These are phyloP conservation scores for Gymnobelideus leadbeateri DNA, from an alignment of 2,113 vertebrate species.

Conservation along the genomic window DNA sequence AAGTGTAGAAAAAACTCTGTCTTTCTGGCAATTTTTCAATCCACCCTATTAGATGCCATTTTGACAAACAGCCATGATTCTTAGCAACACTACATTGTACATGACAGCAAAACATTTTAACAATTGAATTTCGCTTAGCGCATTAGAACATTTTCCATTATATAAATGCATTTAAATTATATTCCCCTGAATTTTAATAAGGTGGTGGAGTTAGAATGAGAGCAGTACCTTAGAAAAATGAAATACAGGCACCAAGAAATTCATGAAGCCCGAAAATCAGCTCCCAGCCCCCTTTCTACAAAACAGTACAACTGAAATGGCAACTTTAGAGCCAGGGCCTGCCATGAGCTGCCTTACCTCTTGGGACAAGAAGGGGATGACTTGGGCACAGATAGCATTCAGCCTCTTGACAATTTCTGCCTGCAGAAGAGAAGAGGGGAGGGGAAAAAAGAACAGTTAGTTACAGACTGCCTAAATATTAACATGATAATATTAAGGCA, in stretches of 20 bases:
- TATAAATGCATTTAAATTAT: slow-evolving; percentile 70
- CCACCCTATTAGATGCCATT: slow-evolving; percentile 70
- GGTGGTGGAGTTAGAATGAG: slow-evolving; percentile 57
- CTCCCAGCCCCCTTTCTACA: slow-evolving; percentile 48
- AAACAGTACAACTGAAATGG: slow-evolving; percentile 64
- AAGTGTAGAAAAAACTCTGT: slow-evolving; percentile 59
- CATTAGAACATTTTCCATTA: slow-evolving; percentile 65
- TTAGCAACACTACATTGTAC: slow-evolving; percentile 60
- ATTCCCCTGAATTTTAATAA: slow-evolving; percentile 66
- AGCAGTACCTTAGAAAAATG: slow-evolving; percentile 65
- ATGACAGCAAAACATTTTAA: slow-evolving; percentile 74
- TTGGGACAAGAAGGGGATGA: slow-evolving; percentile 98
- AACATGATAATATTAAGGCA: slow-evolving; percentile 65
- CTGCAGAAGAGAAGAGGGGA: slow-evolving; percentile 86
- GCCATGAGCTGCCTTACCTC: slow-evolving; percentile 89
- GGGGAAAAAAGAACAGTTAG: slow-evolving; percentile 73
- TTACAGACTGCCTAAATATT: slow-evolving; percentile 69
- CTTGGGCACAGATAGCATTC: slow-evolving; percentile 98
- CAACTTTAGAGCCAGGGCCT: slow-evolving; percentile 59
- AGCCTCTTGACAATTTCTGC: slow-evolving; percentile 98
- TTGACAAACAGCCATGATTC: slow-evolving; percentile 65
- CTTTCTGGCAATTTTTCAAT: slow-evolving; percentile 74
- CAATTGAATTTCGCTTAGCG: slow-evolving; percentile 69
- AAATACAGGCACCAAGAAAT: slow-evolving; percentile 68
- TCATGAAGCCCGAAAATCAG: slow-evolving; percentile 56